A percentile compares a stretch with the other conserved stretches of the same genome.
phyloP scores from a whole-genome alignment of 2,888 invertebrate genomes.

The Epirrhoe tristata region DNA sequence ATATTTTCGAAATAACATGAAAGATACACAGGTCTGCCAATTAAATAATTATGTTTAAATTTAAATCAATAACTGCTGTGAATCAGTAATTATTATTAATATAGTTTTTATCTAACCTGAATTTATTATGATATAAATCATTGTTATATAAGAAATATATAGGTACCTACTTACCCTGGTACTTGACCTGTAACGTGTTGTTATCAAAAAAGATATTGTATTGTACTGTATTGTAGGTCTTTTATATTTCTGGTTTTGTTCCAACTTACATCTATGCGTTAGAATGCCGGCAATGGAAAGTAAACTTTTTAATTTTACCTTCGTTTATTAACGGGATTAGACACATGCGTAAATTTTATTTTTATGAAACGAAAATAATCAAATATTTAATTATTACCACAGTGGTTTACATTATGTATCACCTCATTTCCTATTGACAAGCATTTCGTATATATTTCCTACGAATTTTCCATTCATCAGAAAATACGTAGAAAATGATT shows the following conservation, averaged over 20 bases:
- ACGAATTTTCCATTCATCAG: too few relatives aligned
- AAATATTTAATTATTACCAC: constrained; percentile 33
- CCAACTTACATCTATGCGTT: constrained; percentile 34
- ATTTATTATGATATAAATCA: too few relatives aligned
- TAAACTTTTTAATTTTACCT: constrained; percentile 3
- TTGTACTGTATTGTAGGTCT: too few relatives aligned
- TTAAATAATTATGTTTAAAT: too few relatives aligned
- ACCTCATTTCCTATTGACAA: not conserved
- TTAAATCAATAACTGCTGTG: too few relatives aligned
- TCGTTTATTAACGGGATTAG: constrained; percentile 13
- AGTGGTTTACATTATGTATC: constrained; percentile 5
- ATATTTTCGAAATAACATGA: constrained; percentile 12
- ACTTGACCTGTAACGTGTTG: too few relatives aligned
- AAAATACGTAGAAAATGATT: not conserved
- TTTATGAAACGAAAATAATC: constrained; percentile 62
- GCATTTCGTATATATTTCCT: too few relatives aligned
- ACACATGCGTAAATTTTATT: constrained; percentile 52
- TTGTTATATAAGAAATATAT: too few relatives aligned
- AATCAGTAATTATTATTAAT: too few relatives aligned
- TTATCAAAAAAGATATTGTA: too few relatives aligned
- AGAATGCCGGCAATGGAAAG: constrained; percentile 23
- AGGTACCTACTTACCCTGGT: too few relatives aligned
- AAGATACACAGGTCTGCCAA: not conserved
- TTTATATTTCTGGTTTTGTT: constrained; percentile 31
- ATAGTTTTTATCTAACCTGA: too few relatives aligned